phyloP scores from a whole-genome alignment of 2,797 vertebrate species.

The Poeciliopsis paucimaculata region DNA sequence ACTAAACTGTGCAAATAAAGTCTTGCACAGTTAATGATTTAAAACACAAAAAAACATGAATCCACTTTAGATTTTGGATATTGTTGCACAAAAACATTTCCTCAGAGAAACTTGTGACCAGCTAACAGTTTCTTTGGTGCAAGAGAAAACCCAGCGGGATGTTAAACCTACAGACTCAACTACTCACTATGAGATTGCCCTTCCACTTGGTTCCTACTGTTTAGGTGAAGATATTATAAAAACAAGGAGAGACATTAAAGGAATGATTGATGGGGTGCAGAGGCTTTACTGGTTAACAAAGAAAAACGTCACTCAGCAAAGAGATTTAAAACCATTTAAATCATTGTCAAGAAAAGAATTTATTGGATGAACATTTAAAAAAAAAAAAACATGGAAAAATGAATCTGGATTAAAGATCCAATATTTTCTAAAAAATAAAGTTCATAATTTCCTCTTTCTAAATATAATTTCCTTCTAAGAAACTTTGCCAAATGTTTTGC shows the following conservation, averaged over 20 bases:
- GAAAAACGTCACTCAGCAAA: not conserved
- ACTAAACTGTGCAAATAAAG: no score
- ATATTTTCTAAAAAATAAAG: not conserved
- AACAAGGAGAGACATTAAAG: not conserved
- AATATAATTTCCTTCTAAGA: not conserved
- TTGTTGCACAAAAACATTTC: not conserved
- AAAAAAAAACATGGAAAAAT: not conserved
- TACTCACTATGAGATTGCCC: slow-evolving; percentile 31
- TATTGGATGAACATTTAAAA: not conserved
- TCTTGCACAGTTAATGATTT: slow-evolving; percentile 1
- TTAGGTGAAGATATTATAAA: slow-evolving; percentile 25
- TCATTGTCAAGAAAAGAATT: not conserved
- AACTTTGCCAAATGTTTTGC: not conserved
- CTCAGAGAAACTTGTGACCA: not conserved
- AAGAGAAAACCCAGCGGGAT: slow-evolving; percentile 18
- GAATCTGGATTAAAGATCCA: not conserved
- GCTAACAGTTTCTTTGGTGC: not conserved
- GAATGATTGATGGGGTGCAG: slow-evolving; percentile 8
- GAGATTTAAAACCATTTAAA: not conserved
- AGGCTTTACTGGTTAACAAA: not conserved
- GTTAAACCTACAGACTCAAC: slow-evolving; percentile 24
- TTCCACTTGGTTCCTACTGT: slow-evolving; percentile 27
- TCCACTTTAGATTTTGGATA: not conserved
- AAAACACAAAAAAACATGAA: not conserved
- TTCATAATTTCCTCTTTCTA: slow-evolving; percentile 25